Evolutionary conservation across 2,888 invertebrate species (phyloP).

Genomic region (Drosophila cognata): DNA sequence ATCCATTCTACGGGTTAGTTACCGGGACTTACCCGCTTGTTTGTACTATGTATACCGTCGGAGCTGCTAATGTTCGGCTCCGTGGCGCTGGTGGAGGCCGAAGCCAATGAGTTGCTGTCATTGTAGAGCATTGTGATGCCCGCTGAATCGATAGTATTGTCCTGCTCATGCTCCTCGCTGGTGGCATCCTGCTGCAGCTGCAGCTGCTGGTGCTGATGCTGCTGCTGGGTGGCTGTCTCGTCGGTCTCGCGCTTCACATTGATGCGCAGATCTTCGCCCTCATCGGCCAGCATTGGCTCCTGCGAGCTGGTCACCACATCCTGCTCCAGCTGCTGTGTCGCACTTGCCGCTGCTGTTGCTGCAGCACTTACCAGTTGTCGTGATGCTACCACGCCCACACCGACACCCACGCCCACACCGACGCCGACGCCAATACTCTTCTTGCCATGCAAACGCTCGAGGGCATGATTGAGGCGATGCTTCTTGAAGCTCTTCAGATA

Average conservation of each 20-base stretch:
- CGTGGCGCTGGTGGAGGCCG: conserved; percentile 85
- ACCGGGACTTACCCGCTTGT: conserved; percentile 84
- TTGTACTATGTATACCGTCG: conserved; percentile 85
- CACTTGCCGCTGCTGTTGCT: conserved; percentile 12
- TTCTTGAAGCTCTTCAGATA: conserved; percentile 96
- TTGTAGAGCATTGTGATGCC: conserved; percentile 84
- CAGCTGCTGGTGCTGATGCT: background rate
- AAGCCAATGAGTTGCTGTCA: conserved; percentile 80
- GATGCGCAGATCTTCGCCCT: conserved; percentile 87
- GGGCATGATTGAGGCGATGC: conserved; percentile 93
- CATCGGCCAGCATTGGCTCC: conserved; percentile 87
- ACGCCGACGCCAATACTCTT: conserved; percentile 78
- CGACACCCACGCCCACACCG: conserved; percentile 26
- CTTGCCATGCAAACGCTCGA: conserved; percentile 92
- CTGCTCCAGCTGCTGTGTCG: conserved; percentile 81
- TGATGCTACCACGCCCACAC: conserved; percentile 11
- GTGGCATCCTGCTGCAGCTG: conserved; percentile 86
- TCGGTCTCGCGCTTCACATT: conserved; percentile 86
- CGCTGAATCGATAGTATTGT: conserved; percentile 90
- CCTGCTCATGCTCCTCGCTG: conserved; percentile 87
- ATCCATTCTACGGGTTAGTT: too few species aligned
- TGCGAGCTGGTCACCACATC: conserved; percentile 91
- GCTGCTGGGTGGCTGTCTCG: conserved; percentile 86
- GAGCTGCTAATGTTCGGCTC: conserved; percentile 84
- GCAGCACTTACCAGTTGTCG: conserved; percentile 25